A percentile compares a stretch with the other conserved stretches of the same genome.
Evolutionary conservation across 2,888 invertebrate species (phyloP).

Genomic region (Drosophila robusta): DNA sequence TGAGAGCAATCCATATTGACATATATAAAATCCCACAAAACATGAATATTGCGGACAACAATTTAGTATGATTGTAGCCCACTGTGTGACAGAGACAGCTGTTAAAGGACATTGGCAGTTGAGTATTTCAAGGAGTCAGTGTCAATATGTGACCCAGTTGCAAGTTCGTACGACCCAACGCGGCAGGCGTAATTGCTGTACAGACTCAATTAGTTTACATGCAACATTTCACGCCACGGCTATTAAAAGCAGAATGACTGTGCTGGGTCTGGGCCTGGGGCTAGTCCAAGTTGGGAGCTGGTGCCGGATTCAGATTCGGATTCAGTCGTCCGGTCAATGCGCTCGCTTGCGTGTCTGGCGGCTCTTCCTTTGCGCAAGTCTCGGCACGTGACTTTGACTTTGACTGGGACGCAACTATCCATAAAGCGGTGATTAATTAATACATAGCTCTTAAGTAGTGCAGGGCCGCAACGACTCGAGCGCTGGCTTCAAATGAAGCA

Average conservation of each 20-base stretch:
- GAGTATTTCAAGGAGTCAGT: background rate
- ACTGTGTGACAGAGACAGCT: background rate
- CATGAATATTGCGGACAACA: too few species aligned
- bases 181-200: constrained; percentile 34
- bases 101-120: background rate
- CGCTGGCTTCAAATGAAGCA: constrained; percentile 29
- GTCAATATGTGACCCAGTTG: constrained; percentile 14
- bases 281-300: constrained; percentile 4
- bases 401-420: constrained; percentile 21
- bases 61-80: too few species aligned
- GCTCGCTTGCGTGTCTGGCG: constrained; percentile 35
- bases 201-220: constrained; percentile 49
- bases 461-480: background rate
- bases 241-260: constrained; percentile 18
- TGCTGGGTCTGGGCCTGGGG: background rate
- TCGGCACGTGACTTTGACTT: constrained; percentile 24
- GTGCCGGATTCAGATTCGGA: background rate
- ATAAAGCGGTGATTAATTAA: constrained; percentile 42
- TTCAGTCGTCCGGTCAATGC: constrained; percentile 29
- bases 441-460: constrained; percentile 5
- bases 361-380: constrained; percentile 9
- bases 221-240: constrained; percentile 43
- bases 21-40: too few species aligned
- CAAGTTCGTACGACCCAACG: background rate
- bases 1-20: too few species aligned